Evolutionary conservation across 2,888 invertebrate species (phyloP).

Genomic region (Leptinotarsa peninsularis): DNA sequence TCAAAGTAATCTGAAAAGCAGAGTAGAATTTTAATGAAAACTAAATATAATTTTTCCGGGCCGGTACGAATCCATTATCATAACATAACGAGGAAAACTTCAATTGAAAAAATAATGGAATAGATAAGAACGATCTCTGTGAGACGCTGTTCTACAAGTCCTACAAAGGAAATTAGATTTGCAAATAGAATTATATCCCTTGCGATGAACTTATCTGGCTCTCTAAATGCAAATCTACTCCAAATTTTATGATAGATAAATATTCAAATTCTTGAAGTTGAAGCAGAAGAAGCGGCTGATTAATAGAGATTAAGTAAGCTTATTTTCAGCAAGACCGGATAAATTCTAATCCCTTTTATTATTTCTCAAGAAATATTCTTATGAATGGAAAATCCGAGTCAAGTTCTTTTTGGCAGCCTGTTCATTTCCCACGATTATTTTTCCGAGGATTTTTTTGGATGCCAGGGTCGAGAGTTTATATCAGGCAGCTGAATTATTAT

Average conservation of each 20-base stretch:
- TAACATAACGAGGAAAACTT: conserved; percentile 12
- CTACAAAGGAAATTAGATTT: conserved; percentile 38
- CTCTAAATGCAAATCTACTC: conserved; percentile 46
- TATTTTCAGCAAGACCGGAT: conserved; percentile 45
- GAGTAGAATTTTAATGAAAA: too few relatives aligned
- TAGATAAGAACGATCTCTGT: conserved; percentile 9
- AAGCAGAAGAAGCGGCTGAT: conserved; percentile 35
- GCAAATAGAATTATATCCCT: conserved; percentile 41
- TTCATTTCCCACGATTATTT: conserved; percentile 58
- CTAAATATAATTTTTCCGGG: too few relatives aligned
- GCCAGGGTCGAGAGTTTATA: conserved; percentile 17
- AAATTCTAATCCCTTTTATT: conserved; percentile 48
- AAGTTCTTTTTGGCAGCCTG: conserved; percentile 57
- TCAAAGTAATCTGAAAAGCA: background rate
- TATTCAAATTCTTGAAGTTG: conserved; percentile 47
- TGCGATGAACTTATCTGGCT: conserved; percentile 38
- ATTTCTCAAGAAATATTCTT: conserved; percentile 47
- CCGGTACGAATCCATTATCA: conserved; percentile 2
- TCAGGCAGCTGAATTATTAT: background rate
- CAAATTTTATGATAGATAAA: conserved; percentile 45
- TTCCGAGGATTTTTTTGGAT: conserved; percentile 44
- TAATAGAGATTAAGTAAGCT: conserved; percentile 42
- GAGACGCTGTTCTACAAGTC: conserved; percentile 14
- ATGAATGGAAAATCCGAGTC: conserved; percentile 58
- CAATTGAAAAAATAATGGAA: conserved; percentile 16